These are phyloP conservation scores for Siniperca scherzeri DNA, from an alignment of 2,797 vertebrate genomes.

Conservation along the genomic window DNA sequence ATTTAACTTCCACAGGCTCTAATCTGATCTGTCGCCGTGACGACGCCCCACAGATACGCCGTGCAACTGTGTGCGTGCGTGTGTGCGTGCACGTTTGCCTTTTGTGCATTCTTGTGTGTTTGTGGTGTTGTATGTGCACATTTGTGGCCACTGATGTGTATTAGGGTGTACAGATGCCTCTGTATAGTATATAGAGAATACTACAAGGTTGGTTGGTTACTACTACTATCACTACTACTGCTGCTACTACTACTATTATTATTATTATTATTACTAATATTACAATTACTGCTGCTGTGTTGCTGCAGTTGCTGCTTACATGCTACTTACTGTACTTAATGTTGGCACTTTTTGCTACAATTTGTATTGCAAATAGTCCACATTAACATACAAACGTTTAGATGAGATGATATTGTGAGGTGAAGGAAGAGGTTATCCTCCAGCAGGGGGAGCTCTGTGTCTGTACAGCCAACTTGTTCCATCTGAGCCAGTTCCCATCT, in stretches of 20 bases:
- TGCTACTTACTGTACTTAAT: background rate
- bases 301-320: background rate
- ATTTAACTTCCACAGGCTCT: conserved; percentile 75
- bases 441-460: conserved; percentile 73
- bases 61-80: conserved; percentile 4
- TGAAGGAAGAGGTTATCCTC: background rate
- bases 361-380: background rate
- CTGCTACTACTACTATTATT: background rate
- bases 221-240: background rate
- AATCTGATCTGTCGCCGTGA: conserved; percentile 80
- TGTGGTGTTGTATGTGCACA: background rate
- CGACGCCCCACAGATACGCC: conserved; percentile 48
- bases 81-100: conserved; percentile 1
- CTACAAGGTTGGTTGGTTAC: background rate
- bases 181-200: background rate
- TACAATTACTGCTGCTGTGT: background rate
- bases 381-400: background rate
- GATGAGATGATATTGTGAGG: background rate
- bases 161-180: background rate
- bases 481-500: background rate
- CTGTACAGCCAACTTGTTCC: conserved; percentile 1
- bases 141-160: background rate
- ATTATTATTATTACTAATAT: background rate
- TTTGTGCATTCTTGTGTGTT: conserved; percentile 9
- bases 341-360: background rate